Conservation (phyloP, 2,113 vertebrate species). For the Elephantulus edwardii region DNA sequence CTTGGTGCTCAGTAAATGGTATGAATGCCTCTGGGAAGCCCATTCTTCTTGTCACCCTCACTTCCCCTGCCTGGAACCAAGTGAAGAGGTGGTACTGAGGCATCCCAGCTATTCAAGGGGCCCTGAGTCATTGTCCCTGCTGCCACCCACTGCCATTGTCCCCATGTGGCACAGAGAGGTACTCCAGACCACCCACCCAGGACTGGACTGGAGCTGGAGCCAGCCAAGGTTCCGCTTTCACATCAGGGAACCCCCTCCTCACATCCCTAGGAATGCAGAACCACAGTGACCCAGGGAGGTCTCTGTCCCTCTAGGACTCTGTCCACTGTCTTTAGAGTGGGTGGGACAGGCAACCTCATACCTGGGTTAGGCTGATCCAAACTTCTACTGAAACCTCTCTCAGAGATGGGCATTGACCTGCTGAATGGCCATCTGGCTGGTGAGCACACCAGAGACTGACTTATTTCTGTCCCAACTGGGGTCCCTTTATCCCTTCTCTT, state of each 20-base stretch:
- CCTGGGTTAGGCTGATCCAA: neutral
- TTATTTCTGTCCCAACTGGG: neutral
- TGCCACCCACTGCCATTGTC: neutral
- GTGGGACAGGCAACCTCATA: neutral
- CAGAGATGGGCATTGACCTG: neutral
- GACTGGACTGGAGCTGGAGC: neutral
- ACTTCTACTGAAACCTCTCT: neutral
- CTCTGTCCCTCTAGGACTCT: neutral
- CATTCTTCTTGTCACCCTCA: neutral
- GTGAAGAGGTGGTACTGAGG: neutral
- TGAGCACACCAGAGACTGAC: neutral
- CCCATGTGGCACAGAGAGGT: neutral
- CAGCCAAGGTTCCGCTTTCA: neutral
- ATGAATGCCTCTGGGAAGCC: neutral
- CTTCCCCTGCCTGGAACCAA: neutral
- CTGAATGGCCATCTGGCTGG: neutral
- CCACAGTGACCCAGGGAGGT: neutral
- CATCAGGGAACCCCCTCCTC: neutral
- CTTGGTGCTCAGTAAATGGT: neutral
- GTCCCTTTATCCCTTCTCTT: neutral
- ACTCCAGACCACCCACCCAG: neutral
- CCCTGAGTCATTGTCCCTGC: neutral
- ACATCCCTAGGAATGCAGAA: conserved; percentile 10
- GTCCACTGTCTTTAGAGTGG: neutral
- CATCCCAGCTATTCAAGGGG: neutral